Conservation (phyloP, 2,888 invertebrate genomes). For the Allygus modestus region DNA sequence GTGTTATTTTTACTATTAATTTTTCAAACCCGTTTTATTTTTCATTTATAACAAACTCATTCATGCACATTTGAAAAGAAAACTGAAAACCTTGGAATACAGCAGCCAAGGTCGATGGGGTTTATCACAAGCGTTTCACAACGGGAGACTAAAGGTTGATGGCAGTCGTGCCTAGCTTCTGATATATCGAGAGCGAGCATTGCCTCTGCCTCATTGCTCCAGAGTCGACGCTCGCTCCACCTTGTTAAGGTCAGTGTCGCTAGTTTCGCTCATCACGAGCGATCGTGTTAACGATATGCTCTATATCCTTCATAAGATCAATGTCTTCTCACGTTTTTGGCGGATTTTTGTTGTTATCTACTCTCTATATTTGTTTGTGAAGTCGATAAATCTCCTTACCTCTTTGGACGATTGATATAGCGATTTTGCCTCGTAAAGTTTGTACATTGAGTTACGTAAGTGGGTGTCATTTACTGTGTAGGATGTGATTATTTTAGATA, state of each 20-base stretch:
- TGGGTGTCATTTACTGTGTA: background rate
- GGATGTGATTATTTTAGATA: background rate
- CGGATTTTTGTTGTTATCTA: conserved; percentile 26
- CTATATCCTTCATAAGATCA: conserved; percentile 21
- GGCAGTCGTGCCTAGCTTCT: background rate
- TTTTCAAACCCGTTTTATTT: no score
- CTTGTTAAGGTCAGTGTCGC: background rate
- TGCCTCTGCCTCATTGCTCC: conserved; percentile 10
- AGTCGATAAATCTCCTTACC: background rate
- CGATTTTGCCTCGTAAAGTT: background rate
- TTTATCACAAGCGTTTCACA: conserved; percentile 11
- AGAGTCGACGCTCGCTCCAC: conserved; percentile 1
- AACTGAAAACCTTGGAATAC: background rate
- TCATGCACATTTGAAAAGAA: background rate
- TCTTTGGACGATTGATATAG: background rate
- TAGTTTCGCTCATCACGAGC: background rate
- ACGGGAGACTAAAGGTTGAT: conserved; percentile 4
- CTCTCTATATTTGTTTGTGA: conserved; percentile 26
- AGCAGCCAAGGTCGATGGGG: background rate
- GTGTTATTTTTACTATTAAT: no score
- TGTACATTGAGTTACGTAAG: background rate
- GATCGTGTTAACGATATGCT: conserved; percentile 23
- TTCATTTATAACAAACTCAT: background rate
- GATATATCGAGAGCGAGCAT: conserved; percentile 10
- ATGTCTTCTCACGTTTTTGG: conserved; percentile 27